Percentiles rank a stretch among this genome's conserved stretches.
Conservation (phyloP, 2,888 invertebrate species). For the Dolichopus griseipennis region DNA sequence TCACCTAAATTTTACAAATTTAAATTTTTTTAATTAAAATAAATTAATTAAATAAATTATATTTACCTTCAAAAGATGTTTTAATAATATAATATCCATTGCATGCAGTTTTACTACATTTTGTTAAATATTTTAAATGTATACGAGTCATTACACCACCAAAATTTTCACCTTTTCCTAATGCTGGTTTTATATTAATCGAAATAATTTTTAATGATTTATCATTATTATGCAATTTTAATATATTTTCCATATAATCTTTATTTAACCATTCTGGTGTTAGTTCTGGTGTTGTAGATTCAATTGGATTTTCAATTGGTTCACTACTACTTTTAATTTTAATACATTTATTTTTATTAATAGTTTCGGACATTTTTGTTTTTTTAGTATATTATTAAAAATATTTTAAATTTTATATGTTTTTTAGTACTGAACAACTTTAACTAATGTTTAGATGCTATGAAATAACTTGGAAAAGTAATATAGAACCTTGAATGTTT, state of each 20-base stretch:
- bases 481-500: too few species aligned
- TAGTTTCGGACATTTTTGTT: background rate
- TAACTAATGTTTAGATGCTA: too few species aligned
- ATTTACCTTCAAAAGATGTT: constrained; percentile 30
- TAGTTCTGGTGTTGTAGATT: background rate
- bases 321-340: background rate
- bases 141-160: constrained; percentile 35
- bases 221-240: constrained; percentile 31
- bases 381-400: too few species aligned
- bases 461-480: too few species aligned
- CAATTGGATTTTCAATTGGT: background rate
- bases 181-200: constrained; percentile 29
- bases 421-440: too few species aligned
- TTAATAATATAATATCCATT: constrained; percentile 33
- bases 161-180: constrained; percentile 38
- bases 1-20: constrained; percentile 14
- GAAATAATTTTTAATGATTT: constrained; percentile 26
- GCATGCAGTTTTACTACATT: constrained; percentile 7
- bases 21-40: background rate
- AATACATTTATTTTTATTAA: background rate
- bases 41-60: too few species aligned
- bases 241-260: constrained; percentile 29
- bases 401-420: too few species aligned
- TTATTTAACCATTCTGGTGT: constrained; percentile 35
- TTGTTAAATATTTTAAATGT: constrained; percentile 25